phyloP scores from a whole-genome alignment of 2,888 invertebrate species.

The Diploptera punctata region DNA sequence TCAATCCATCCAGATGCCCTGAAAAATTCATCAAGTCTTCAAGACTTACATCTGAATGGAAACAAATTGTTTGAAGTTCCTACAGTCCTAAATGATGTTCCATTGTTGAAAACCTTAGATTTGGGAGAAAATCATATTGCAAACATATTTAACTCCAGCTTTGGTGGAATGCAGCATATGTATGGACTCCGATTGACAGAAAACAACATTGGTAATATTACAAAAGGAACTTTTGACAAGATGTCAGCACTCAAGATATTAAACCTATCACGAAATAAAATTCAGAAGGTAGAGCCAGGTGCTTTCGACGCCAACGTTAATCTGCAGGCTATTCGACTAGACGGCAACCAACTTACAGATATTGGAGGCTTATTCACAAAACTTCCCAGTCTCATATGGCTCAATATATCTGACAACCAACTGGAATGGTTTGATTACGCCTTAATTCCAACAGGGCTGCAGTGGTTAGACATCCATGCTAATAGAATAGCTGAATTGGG shows the following conservation, averaged over 20 bases:
- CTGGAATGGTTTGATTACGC: conserved; percentile 86
- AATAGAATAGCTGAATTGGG: conserved; percentile 84
- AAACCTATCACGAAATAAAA: conserved; percentile 83
- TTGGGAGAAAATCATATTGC: conserved; percentile 86
- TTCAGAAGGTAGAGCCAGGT: conserved; percentile 77
- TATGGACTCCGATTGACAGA: conserved; percentile 83
- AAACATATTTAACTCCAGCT: conserved; percentile 78
- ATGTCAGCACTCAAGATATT: conserved; percentile 81
- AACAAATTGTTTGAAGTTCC: conserved; percentile 81
- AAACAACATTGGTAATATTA: conserved; percentile 82
- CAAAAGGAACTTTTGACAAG: conserved; percentile 79
- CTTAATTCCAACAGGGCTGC: conserved; percentile 81
- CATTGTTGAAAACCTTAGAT: conserved; percentile 79
- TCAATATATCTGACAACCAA: conserved; percentile 86
- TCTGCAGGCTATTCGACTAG: conserved; percentile 80
- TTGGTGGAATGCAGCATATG: conserved; percentile 79
- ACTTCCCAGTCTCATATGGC: conserved; percentile 81
- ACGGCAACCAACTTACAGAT: conserved; percentile 81
- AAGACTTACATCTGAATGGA: conserved; percentile 83
- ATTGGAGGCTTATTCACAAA: conserved; percentile 81
- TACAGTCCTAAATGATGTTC: conserved; percentile 72
- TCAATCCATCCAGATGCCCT: conserved; percentile 77
- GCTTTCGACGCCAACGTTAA: conserved; percentile 79
- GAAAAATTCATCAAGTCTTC: conserved; percentile 78
- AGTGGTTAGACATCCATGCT: conserved; percentile 85